Evolutionary conservation across 23 tunicate species (phyloP), one percentile per base, ranked within the genome.

Genomic region (Diplosoma virens): DNA sequence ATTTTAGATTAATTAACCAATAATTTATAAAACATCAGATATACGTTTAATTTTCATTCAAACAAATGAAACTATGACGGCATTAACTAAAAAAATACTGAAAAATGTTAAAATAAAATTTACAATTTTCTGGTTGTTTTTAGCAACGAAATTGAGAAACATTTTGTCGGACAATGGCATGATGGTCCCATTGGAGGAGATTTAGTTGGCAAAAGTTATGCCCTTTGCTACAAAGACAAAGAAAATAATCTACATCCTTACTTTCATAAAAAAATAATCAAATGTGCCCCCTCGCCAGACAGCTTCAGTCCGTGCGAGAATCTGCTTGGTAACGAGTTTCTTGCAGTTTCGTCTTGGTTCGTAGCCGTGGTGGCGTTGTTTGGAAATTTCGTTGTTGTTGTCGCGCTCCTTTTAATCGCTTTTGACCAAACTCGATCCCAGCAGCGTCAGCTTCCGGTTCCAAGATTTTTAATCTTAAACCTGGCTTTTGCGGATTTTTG

Each of bases 321-420:
- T 58, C 59, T 92, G 37, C 76, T 92, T 17, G 97, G 97, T 11
- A 74, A 50, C 66, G 35, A 52, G 1, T 67, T 36, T 1, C 33
- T 92, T 18, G 68, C 67, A 25, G 87, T 66, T 0, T 34, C 71
- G 17, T 85, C 97, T 1, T 92, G 97, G 97, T 37, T 77, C 16
- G 85, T 85, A 23, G 79, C 92, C 2, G 47, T 56, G 37, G 66
- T 92, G 0, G 87, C 97, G 0, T 77, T 92, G 11, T 20, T 85
- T 35, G 97, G 97, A 30, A 92, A 92, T 45, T 81, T 92, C 46
- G 78, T 92, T 78, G 92, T 92, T 41, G 81, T 92, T n/a, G 73
- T 90, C 27, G 81, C 79, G 32, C 66, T 79, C 24, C 53, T 81
- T 1, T 76, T 77, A 18, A 87, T 92, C 18, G 76, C 92, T 5